Percentiles rank a stretch among this genome's conserved stretches.
These are phyloP conservation scores for Coleophora deauratella DNA, from an alignment of 2,888 invertebrate genomes.

Conservation along the genomic window DNA sequence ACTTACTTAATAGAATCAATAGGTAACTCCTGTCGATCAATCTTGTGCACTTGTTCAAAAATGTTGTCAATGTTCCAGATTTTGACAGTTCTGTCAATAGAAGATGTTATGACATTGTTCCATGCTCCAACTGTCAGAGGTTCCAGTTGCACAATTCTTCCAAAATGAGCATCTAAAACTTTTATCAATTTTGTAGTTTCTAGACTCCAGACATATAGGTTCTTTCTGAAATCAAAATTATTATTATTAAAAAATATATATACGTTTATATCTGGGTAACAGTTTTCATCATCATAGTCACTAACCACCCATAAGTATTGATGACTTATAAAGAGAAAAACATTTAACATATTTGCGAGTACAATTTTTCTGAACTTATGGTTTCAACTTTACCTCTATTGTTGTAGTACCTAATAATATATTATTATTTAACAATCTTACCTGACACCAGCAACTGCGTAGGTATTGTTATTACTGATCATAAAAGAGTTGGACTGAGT, in stretches of 20 bases:
- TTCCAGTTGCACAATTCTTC: slow-evolving; percentile 93
- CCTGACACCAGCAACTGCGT: slow-evolving; percentile 96
- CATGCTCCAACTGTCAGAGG: slow-evolving; percentile 90
- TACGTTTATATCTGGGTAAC: no score
- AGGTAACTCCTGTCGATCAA: slow-evolving; percentile 95
- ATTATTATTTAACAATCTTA: slow-evolving; percentile 24
- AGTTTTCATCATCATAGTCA: no score
- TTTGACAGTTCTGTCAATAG: slow-evolving; percentile 97
- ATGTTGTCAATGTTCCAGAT: slow-evolving; percentile 99
- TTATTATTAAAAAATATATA: background rate
- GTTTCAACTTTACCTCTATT: no score
- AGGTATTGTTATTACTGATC: slow-evolving; percentile 91
- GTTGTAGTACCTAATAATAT: no score
- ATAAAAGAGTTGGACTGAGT: slow-evolving; percentile 93
- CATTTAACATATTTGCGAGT: no score
- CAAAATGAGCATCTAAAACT: slow-evolving; percentile 96
- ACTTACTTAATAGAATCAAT: slow-evolving; percentile 94
- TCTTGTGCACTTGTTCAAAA: slow-evolving; percentile 96
- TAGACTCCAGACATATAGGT: slow-evolving; percentile 95
- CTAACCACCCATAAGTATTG: no score
- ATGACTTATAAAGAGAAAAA: no score
- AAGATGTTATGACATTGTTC: slow-evolving; percentile 97
- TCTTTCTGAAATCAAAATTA: slow-evolving; percentile 76
- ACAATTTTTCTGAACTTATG: no score
- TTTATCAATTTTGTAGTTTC: slow-evolving; percentile 88